Percentiles rank a stretch among this genome's conserved stretches.
Conservation (phyloP, 2,797 vertebrate genomes). For the Pelodytes ibericus region DNA sequence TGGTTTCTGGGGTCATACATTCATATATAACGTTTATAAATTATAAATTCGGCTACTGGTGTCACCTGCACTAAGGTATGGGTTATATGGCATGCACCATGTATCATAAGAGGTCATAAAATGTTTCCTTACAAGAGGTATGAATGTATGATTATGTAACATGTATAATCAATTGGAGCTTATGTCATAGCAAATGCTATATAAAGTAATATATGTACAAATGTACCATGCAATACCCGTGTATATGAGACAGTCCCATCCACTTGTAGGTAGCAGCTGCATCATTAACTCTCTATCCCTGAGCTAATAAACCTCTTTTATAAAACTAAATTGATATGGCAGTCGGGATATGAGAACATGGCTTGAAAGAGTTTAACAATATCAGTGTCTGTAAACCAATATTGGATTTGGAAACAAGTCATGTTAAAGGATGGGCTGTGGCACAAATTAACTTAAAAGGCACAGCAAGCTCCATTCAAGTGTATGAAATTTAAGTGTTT, state of each 20-base stretch:
- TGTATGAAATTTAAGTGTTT: neutral
- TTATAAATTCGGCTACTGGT: no score
- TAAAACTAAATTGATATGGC: neutral
- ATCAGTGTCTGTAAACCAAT: neutral
- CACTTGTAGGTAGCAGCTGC: neutral
- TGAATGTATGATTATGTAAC: neutral
- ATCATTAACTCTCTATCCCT: neutral
- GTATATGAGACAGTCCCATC: neutral
- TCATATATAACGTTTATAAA: no score
- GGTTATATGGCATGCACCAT: no score
- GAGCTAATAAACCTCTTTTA: neutral
- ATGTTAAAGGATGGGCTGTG: neutral
- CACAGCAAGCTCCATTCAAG: neutral
- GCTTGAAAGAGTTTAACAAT: neutral
- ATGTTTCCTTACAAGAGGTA: no score
- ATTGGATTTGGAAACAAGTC: neutral
- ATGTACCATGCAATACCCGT: neutral
- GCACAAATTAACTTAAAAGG: neutral
- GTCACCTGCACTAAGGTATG: no score
- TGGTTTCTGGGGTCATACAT: no score
- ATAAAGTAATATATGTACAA: neutral
- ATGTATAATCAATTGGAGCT: neutral
- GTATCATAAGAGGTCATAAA: no score
- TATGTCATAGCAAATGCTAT: neutral
- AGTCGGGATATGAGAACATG: neutral